Conservation (phyloP, 2,888 invertebrate species). For the Bombyx huttoni region DNA sequence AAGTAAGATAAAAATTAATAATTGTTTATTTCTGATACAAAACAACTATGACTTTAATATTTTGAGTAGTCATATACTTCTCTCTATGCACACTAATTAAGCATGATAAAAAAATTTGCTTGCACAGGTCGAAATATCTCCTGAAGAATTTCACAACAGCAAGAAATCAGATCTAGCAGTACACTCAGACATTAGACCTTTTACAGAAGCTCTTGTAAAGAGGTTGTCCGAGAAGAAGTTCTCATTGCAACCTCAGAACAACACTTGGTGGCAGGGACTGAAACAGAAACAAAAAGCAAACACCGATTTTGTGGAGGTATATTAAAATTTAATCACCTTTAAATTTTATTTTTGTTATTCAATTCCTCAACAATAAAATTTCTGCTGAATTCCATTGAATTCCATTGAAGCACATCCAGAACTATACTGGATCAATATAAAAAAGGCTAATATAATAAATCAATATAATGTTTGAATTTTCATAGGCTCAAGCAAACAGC, state of each 20-base stretch:
- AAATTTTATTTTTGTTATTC: no score
- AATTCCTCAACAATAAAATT: no score
- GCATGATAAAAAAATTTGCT: neutral
- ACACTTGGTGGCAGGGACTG: constrained; percentile 85
- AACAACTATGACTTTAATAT: no score
- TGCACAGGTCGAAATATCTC: constrained; percentile 82
- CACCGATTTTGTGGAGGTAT: constrained; percentile 77
- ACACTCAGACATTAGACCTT: constrained; percentile 86
- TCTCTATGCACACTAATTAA: neutral
- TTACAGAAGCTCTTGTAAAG: constrained; percentile 75
- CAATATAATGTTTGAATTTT: constrained; percentile 1
- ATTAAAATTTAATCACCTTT: neutral
- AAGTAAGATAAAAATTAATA: no score
- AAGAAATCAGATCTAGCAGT: constrained; percentile 84
- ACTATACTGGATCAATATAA: no score
- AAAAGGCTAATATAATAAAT: no score
- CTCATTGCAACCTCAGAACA: constrained; percentile 61
- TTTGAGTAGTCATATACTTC: no score
- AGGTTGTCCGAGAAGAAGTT: constrained; percentile 74
- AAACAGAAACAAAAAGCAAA: constrained; percentile 81
- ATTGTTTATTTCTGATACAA: no score
- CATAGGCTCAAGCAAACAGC: constrained; percentile 73
- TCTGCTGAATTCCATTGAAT: no score
- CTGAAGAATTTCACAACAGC: constrained; percentile 95
- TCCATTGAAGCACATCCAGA: no score